A percentile compares a stretch with the other conserved stretches of the same genome.
Conservation (phyloP, 2,888 invertebrate genomes). For the Schizotus pectinicornis region DNA sequence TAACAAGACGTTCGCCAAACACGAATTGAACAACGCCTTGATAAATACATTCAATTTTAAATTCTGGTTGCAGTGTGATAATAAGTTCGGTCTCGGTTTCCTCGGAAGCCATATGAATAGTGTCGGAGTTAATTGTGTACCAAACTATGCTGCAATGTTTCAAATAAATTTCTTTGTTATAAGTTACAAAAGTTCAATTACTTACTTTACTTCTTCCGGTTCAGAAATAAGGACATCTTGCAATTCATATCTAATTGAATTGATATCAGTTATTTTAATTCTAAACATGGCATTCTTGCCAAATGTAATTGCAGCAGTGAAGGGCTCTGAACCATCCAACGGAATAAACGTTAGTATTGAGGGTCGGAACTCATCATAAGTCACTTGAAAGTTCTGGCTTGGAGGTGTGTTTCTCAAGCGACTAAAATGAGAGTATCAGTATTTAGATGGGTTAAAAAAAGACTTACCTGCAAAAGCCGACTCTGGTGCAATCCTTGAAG, state of each 20-base stretch:
- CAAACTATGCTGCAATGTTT: background rate
- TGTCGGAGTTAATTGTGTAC: no score
- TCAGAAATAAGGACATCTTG: background rate
- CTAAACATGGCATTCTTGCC: constrained; percentile 1
- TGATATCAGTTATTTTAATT: constrained; percentile 8
- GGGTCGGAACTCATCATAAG: background rate
- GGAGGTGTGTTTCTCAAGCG: constrained; percentile 7
- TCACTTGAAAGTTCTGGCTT: background rate
- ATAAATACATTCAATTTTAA: background rate
- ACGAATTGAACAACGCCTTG: background rate
- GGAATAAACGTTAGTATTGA: background rate
- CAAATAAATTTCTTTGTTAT: background rate
- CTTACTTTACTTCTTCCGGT: constrained; percentile 2
- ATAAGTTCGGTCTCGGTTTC: no score
- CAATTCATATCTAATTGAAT: constrained; percentile 7
- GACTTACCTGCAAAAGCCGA: constrained; percentile 4
- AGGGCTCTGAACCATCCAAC: background rate
- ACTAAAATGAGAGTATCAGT: background rate
- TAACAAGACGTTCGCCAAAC: constrained; percentile 5
- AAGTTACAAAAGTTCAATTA: background rate
- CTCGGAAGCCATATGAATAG: no score
- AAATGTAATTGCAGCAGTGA: background rate
- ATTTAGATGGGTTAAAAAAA: background rate
- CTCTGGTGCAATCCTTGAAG: background rate
- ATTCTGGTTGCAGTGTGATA: background rate